Evolutionary conservation across 2,797 vertebrate species (phyloP).

Genomic region (Chiroxiphia lanceolata): DNA sequence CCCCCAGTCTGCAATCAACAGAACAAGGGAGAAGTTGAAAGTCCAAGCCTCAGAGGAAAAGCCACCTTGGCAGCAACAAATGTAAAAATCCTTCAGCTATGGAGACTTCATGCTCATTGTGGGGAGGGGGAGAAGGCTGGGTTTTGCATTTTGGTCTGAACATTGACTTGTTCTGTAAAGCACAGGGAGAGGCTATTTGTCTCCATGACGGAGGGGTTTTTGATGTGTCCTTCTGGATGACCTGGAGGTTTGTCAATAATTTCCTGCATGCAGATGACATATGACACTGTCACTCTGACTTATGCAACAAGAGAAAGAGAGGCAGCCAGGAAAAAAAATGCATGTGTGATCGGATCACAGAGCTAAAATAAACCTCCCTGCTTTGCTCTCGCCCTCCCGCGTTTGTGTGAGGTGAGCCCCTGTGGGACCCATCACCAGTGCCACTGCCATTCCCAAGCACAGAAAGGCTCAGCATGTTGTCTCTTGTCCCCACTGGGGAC

Average conservation of each 20-base stretch:
- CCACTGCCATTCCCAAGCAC: background rate
- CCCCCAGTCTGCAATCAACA: constrained; percentile 81
- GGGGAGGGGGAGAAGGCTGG: background rate
- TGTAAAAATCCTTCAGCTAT: background rate
- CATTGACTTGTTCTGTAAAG: background rate
- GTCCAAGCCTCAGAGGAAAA: background rate
- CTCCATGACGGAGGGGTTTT: background rate
- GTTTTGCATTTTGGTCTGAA: background rate
- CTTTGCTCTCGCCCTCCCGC: background rate
- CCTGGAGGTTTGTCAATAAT: background rate
- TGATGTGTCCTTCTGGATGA: constrained; percentile 4
- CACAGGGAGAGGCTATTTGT: background rate
- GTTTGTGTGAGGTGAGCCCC: background rate
- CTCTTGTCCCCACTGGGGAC: background rate
- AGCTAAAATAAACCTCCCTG: constrained; percentile 55
- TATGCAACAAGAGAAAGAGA: constrained; percentile 12
- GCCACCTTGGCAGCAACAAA: background rate
- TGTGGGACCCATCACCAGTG: background rate
- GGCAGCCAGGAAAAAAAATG: background rate
- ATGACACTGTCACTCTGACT: constrained; percentile 20
- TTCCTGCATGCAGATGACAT: background rate
- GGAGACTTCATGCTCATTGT: background rate
- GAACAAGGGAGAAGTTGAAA: background rate
- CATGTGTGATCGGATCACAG: background rate
- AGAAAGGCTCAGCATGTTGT: background rate